Percentiles rank a stretch among this genome's conserved stretches.
These are phyloP conservation scores for Lota lota DNA, from an alignment of 2,113 vertebrate species.

Conservation along the genomic window DNA sequence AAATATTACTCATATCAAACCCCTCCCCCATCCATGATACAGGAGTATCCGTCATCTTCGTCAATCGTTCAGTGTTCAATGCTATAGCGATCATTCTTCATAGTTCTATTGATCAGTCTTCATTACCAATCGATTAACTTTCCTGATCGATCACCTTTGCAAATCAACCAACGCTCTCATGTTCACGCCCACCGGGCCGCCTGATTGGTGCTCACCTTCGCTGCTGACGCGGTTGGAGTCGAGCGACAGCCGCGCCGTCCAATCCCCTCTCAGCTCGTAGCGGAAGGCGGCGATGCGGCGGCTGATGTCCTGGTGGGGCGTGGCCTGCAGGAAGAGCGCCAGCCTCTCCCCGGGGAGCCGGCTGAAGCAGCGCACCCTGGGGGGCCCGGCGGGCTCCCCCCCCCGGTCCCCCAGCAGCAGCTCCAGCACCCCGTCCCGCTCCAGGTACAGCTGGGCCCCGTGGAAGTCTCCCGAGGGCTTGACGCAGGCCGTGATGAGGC, in stretches of 20 bases:
- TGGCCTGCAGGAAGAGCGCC: slow-evolving; percentile 88
- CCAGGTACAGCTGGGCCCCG: slow-evolving; percentile 88
- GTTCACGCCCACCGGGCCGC: no score
- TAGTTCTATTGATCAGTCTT: no score
- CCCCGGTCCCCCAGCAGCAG: slow-evolving; percentile 80
- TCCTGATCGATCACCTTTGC: no score
- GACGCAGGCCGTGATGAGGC: slow-evolving; percentile 79
- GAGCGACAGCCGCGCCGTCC: slow-evolving; percentile 69
- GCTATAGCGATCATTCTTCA: no score
- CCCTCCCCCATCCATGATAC: no score
- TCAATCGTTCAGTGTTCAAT: no score
- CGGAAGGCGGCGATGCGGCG: slow-evolving; percentile 86
- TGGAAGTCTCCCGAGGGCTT: slow-evolving; percentile 79
- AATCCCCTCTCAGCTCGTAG: slow-evolving; percentile 83
- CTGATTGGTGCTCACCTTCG: slow-evolving; percentile 73
- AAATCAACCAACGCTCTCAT: no score
- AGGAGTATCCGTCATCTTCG: no score
- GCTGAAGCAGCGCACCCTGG: slow-evolving; percentile 80
- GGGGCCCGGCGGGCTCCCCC: slow-evolving; percentile 42
- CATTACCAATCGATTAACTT: no score
- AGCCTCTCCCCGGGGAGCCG: slow-evolving; percentile 79
- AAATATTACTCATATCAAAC: no score
- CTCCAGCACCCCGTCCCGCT: slow-evolving; percentile 81
- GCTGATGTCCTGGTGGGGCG: slow-evolving; percentile 89
- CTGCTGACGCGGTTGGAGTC: slow-evolving; percentile 65